A percentile compares a stretch with the other conserved stretches of the same genome.
Conservation (phyloP, 2,113 vertebrate species). For the Crotalus horridus region DNA sequence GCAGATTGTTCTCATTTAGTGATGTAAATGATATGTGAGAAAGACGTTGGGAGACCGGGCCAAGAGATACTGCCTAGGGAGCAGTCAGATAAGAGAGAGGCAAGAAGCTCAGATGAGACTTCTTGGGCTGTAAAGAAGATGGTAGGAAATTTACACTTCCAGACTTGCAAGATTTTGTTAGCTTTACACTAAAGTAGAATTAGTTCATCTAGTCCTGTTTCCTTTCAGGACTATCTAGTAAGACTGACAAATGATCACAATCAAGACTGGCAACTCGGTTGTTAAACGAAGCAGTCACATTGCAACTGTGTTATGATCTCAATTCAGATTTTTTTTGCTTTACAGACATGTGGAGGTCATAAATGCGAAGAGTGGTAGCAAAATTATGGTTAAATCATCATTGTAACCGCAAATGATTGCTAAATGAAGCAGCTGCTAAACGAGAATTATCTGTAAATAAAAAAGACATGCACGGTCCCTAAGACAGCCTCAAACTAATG, state of each 20-base stretch:
- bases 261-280: not conserved
- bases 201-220: not conserved
- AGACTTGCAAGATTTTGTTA: not conserved
- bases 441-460: not conserved
- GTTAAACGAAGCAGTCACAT: not conserved
- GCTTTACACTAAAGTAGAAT: not conserved
- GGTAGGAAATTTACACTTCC: not conserved
- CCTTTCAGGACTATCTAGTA: not conserved
- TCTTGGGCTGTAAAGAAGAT: not conserved
- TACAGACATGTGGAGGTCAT: not conserved
- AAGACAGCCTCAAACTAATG: not conserved
- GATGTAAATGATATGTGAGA: not conserved
- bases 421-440: not conserved
- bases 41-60: not conserved
- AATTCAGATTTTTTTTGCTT: not conserved
- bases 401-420: not conserved
- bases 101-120: not conserved
- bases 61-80: not conserved
- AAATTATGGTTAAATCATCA: not conserved
- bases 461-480: not conserved
- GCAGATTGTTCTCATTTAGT: not conserved
- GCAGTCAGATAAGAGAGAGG: not conserved
- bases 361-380: not conserved
- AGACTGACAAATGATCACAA: not conserved
- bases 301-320: not conserved